Evolutionary conservation across 2,888 invertebrate genomes (phyloP), one percentile per base, ranked within the genome.

Genomic region (Sphaerophoria rueppellii): DNA sequence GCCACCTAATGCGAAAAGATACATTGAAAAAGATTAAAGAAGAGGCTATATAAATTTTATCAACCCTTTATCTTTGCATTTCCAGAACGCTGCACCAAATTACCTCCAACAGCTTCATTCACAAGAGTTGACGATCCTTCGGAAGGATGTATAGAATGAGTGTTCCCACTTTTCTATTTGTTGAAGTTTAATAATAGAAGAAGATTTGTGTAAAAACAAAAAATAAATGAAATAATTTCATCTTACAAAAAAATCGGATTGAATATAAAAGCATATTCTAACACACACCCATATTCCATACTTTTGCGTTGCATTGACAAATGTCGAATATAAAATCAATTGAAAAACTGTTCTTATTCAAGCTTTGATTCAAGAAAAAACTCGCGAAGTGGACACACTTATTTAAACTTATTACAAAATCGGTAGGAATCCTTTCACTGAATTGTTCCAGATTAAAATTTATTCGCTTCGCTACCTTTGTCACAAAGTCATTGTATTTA

Each of bases 11-110:
- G 24, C 24, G 24, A 24, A 24, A 24, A 24, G 24, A 16, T 40
- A 58, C 79, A 70, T 32, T n/a, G 9, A 34, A 73, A 60, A 55
- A 37, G 43, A 72, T 50, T 61, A 78, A 70, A 37, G 35, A 55
- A 82, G 67, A 60, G 74, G 75, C 24, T 24, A 24, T 61, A 79
- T 74, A 82, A 67, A 86, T 73, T 75, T 77, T 61, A 65, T 55
- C 72, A 87, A 86, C 88, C 87, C 87, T 88, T 88, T 88, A 88
- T 88, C 88, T 88, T 86, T 87, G 86, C 83, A 87, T 87, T 88
- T 88, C 88, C 88, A 88, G 87, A 86, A 88, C 88, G 86, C 81
- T 88, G 88, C 88, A 88, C 88, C 87, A 88, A 87, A 87, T 88
- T 87, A 88, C 88, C 88, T 87, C 83, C 60, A 87, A 87, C 87